Evolutionary conservation across 2,888 invertebrate genomes (phyloP).

Genomic region (Melinaea marsaeus): DNA sequence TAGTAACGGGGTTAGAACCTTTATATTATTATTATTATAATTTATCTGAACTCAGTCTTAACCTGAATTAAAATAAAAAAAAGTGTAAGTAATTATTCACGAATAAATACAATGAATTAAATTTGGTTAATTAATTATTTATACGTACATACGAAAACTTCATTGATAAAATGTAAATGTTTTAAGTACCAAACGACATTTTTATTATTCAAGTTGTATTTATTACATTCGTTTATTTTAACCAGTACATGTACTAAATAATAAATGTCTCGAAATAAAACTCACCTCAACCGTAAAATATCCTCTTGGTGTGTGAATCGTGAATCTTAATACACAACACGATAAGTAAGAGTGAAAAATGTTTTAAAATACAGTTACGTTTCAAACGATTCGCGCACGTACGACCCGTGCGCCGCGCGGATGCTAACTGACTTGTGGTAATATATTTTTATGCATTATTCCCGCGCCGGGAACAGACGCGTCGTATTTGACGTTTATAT

Average conservation of each 20-base stretch:
- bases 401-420: constrained; percentile 45
- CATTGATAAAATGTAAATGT: too few relatives aligned
- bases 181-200: too few relatives aligned
- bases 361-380: constrained; percentile 23
- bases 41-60: too few relatives aligned
- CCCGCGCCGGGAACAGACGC: constrained; percentile 45
- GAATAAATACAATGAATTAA: background rate
- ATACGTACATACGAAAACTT: background rate
- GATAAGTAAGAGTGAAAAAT: constrained; percentile 27
- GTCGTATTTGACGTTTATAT: constrained; percentile 51
- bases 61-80: too few relatives aligned
- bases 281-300: constrained; percentile 1
- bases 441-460: constrained; percentile 40
- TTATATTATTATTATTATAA: too few relatives aligned
- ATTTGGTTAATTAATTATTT: constrained; percentile 8
- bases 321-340: constrained; percentile 19
- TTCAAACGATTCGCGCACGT: constrained; percentile 37
- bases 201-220: too few relatives aligned
- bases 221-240: too few relatives aligned
- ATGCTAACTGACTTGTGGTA: constrained; percentile 47
- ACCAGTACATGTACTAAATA: background rate
- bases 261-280: background rate
- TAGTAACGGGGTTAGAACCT: background rate
- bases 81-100: too few relatives aligned
- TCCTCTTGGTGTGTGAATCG: background rate